These are phyloP conservation scores for Nemopilema nomurai DNA, from an alignment of 30 jellyfish, hydroid and myxozoan species.

Conservation along the genomic window DNA sequence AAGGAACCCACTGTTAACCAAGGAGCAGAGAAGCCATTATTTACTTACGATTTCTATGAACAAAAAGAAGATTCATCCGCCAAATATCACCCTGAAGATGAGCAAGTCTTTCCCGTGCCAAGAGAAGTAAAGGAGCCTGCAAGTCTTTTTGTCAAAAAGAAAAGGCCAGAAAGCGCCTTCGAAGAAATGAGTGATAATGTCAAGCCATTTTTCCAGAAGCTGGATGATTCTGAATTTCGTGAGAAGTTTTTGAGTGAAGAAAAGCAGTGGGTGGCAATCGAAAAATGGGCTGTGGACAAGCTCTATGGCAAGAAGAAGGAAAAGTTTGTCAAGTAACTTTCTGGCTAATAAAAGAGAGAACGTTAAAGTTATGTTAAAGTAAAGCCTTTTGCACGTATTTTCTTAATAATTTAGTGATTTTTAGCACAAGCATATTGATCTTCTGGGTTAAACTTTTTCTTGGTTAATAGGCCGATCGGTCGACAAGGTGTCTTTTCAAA, in stretches of 20 bases:
- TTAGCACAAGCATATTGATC: background rate
- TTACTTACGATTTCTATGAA: slow-evolving; percentile 36
- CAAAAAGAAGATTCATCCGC: background rate
- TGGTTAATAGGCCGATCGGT: background rate
- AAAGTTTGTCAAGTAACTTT: background rate
- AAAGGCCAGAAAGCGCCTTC: slow-evolving; percentile 3
- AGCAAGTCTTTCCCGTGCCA: slow-evolving; percentile 41
- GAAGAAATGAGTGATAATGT: slow-evolving; percentile 57
- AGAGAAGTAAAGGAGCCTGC: slow-evolving; percentile 41
- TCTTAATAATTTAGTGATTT: background rate
- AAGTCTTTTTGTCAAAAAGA: slow-evolving; percentile 14
- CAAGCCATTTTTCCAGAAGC: slow-evolving; percentile 46
- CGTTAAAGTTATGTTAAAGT: background rate
- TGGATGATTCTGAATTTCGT: slow-evolving; percentile 19
- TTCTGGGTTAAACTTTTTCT: background rate
- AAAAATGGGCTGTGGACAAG: slow-evolving; percentile 31
- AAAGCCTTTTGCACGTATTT: background rate
- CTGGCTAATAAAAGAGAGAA: background rate
- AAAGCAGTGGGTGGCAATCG: slow-evolving; percentile 46
- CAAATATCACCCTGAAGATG: slow-evolving; percentile 6
- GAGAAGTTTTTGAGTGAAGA: slow-evolving; percentile 36
- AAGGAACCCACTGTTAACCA: slow-evolving; percentile 18
- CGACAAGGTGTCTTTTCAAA: too few species aligned
- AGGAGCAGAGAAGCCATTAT: slow-evolving; percentile 19
- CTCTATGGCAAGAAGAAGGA: background rate